phyloP scores from a whole-genome alignment of 92 coral and sea anemone genomes.

The Paramuricea clavata region DNA sequence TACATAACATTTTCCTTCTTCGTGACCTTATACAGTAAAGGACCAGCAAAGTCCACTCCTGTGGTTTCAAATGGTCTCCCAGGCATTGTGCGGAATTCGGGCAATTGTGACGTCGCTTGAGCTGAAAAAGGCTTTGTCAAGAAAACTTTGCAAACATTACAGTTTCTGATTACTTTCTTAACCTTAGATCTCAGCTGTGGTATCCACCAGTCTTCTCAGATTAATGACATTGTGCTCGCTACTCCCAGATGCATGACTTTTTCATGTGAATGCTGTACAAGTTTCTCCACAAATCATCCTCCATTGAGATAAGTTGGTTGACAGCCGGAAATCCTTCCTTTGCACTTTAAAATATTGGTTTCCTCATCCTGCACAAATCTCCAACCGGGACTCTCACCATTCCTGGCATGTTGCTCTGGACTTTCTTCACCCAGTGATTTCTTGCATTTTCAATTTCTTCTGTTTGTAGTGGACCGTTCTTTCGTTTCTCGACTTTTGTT shows the following conservation, averaged over 20 bases:
- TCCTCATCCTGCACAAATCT: too few relatives aligned
- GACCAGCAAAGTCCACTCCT: neutral
- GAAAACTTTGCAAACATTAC: neutral
- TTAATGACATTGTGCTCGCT: neutral
- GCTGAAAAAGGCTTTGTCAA: neutral
- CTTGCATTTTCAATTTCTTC: conserved; percentile 29
- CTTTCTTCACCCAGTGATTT: conserved; percentile 44
- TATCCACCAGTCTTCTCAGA: neutral
- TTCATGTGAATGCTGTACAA: neutral
- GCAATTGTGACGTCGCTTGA: neutral
- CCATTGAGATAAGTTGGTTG: conserved; percentile 1
- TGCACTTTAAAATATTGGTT: conserved; percentile 5
- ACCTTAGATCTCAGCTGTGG: neutral
- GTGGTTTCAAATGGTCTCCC: neutral
- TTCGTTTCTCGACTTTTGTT: too few relatives aligned
- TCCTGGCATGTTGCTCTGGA: neutral
- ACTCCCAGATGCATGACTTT: conserved; percentile 1
- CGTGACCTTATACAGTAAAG: neutral
- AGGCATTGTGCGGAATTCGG: neutral
- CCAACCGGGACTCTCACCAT: conserved; percentile 14
- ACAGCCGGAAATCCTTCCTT: conserved; percentile 39
- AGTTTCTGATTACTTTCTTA: too few relatives aligned
- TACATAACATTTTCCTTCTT: too few relatives aligned
- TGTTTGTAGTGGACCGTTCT: conserved; percentile 36
- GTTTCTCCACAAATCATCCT: conserved; percentile 13